Percentiles rank a stretch among this genome's conserved stretches.
Conservation (phyloP, 37 sponge, comb jelly and placozoan species). For the Trichoplax adhaerens region DNA sequence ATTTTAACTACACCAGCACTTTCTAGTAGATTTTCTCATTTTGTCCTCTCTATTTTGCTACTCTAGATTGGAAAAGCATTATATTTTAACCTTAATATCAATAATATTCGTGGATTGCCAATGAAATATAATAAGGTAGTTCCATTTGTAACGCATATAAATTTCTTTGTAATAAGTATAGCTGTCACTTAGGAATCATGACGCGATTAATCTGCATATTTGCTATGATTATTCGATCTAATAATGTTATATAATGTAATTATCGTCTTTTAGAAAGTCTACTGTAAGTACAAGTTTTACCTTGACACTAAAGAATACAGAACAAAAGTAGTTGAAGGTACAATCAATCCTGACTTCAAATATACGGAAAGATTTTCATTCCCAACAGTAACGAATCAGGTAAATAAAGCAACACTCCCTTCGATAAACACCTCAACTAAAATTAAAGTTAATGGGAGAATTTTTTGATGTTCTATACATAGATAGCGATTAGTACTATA, state of each 20-base stretch:
- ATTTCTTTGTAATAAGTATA: too few relatives aligned
- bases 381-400: slow-evolving; percentile 42
- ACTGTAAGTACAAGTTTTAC: slow-evolving; percentile 46
- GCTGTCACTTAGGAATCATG: too few relatives aligned
- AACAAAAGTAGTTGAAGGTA: slow-evolving; percentile 19
- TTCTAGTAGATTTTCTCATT: too few relatives aligned
- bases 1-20: too few relatives aligned
- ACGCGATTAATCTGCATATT: too few relatives aligned
- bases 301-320: slow-evolving; percentile 18
- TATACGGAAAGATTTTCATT: slow-evolving; percentile 19
- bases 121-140: slow-evolving; percentile 15
- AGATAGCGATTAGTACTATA: too few relatives aligned
- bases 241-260: too few relatives aligned
- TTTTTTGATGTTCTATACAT: too few relatives aligned
- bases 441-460: too few relatives aligned
- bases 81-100: slow-evolving; percentile 24
- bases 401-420: background rate
- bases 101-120: slow-evolving; percentile 21
- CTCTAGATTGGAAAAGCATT: slow-evolving; percentile 24
- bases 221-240: too few relatives aligned
- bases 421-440: too few relatives aligned
- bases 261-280: slow-evolving; percentile 18
- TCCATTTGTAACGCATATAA: too few relatives aligned
- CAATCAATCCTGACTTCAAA: slow-evolving; percentile 25
- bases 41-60: background rate